Evolutionary conservation across 2,797 vertebrate genomes (phyloP).

Genomic region (Rhinogobio ventralis): DNA sequence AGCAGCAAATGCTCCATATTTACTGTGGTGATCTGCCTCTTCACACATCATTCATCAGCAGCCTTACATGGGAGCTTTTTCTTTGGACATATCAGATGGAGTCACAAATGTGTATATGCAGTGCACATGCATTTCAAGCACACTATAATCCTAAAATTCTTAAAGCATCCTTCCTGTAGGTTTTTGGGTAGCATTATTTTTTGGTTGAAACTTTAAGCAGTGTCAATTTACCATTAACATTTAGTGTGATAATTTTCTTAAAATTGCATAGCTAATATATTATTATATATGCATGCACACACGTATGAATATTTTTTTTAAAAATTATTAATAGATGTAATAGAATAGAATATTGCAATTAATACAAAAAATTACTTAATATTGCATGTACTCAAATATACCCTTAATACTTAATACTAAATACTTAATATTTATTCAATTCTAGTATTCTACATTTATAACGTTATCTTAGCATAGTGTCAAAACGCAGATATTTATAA

Average conservation of each 20-base stretch:
- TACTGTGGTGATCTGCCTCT: conserved; percentile 17
- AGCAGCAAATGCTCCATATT: conserved; percentile 22
- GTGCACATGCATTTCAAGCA: conserved; percentile 1
- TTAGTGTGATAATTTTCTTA: background rate
- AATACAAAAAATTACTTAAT: background rate
- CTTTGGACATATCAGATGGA: conserved; percentile 3
- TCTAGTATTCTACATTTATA: background rate
- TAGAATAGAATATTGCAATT: background rate
- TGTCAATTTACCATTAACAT: background rate
- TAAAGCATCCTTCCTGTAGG: background rate
- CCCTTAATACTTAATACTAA: background rate
- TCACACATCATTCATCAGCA: conserved; percentile 16
- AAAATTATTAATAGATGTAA: background rate
- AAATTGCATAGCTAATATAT: background rate
- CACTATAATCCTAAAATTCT: background rate
- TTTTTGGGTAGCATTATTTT: background rate
- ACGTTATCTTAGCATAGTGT: background rate
- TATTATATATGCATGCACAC: background rate
- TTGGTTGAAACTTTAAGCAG: background rate
- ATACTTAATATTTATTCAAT: background rate
- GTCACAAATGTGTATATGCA: background rate
- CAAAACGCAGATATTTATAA: background rate
- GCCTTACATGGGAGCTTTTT: conserved; percentile 9
- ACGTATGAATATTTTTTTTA: background rate
- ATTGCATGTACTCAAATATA: background rate